A percentile compares a stretch with the other conserved stretches of the same genome.
phyloP scores from a whole-genome alignment of 2,888 invertebrate species.

The Spialia ferax region DNA sequence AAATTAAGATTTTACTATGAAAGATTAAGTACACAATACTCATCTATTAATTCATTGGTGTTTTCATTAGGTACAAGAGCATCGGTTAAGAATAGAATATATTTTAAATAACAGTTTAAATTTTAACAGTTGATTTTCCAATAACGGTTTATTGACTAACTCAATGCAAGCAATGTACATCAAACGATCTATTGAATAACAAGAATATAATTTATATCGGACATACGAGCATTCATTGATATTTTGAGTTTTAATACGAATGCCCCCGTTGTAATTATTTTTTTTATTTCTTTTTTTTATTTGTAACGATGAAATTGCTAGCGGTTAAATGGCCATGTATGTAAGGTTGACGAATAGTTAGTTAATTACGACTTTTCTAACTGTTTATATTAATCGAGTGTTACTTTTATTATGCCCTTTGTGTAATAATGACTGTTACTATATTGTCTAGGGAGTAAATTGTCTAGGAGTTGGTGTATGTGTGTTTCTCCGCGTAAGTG shows the following conservation, averaged over 20 bases:
- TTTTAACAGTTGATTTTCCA: no score
- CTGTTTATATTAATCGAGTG: background rate
- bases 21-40: no score
- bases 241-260: background rate
- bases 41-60: no score
- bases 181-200: background rate
- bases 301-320: slow-evolving; percentile 1
- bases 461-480: no score
- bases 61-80: no score
- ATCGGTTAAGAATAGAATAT: no score
- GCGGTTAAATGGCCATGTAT: slow-evolving; percentile 7
- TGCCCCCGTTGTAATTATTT: no score
- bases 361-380: background rate
- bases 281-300: background rate
- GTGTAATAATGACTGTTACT: background rate
- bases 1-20: no score
- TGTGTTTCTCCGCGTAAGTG: no score
- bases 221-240: slow-evolving; percentile 12
- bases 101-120: no score
- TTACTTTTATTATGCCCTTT: background rate
- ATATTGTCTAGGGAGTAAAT: no score
- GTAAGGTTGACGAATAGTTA: background rate
- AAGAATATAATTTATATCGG: background rate
- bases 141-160: no score
- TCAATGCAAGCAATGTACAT: slow-evolving; percentile 2